phyloP scores from a whole-genome alignment of 2,888 invertebrate genomes.

The Malacosoma neustria region DNA sequence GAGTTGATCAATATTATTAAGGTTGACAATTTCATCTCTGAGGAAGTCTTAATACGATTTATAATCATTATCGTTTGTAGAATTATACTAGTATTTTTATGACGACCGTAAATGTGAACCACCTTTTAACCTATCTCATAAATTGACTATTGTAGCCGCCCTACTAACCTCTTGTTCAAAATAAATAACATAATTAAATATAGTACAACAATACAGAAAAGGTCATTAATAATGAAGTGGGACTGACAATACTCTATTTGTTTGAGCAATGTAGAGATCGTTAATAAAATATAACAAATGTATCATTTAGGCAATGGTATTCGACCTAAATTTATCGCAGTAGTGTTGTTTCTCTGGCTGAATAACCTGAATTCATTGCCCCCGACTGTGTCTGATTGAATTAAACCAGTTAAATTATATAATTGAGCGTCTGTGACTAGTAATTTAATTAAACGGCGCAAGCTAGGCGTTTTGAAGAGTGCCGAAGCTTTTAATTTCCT shows the following conservation, averaged over 20 bases:
- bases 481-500: slow-evolving; percentile 28
- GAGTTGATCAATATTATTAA: slow-evolving; percentile 11
- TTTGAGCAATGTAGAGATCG: neutral
- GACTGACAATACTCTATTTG: no score
- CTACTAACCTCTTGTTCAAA: no score
- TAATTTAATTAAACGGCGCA: slow-evolving; percentile 58
- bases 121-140: no score
- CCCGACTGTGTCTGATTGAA: slow-evolving; percentile 59
- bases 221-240: no score
- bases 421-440: slow-evolving; percentile 52
- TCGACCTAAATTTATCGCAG: slow-evolving; percentile 37
- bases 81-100: no score
- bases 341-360: slow-evolving; percentile 30
- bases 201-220: no score
- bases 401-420: slow-evolving; percentile 70
- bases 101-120: no score
- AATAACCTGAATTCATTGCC: slow-evolving; percentile 60
- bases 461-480: slow-evolving; percentile 36
- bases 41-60: no score
- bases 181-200: no score
- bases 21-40: slow-evolving; percentile 2
- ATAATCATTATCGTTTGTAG: no score
- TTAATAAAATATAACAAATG: slow-evolving; percentile 11
- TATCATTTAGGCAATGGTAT: slow-evolving; percentile 15
- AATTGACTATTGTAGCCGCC: no score